Evolutionary conservation across 1,140 invertebrate species (phyloP), one percentile per base, ranked within the genome.

Genomic region (Contarinia nasturtii): DNA sequence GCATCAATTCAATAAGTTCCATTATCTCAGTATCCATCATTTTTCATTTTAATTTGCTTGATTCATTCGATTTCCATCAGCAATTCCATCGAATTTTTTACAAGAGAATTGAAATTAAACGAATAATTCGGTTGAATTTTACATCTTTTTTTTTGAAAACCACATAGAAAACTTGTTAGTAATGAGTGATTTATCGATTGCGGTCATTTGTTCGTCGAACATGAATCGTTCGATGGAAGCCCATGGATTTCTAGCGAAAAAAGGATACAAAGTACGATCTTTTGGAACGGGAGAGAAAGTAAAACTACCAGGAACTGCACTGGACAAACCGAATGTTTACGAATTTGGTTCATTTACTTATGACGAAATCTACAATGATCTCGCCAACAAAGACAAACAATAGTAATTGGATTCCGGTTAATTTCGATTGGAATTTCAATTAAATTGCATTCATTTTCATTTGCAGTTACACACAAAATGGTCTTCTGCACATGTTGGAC

Each of bases 191-290:
- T 70, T 93, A 54, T 80, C 75, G 60, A 76, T 96, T 57, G 94
- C 94, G 11, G 90, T 99, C 42, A 87, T 95, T 52, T 98, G 95
- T 67, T 97, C 92, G 5, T 95, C 91, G 57, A 99, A 99, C 66
- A 97, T 98, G 87, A 99, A 98, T 61, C 73, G 95, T 50, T 96
- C 90, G 57, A 99, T 98, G 95, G 95, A 98, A 72, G 93, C 94
- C 12, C 95, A 99, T 74, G 86, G 86, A 46, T 93, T 94, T 67
- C 65, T 98, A 18, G 82, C 84, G 46, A 98, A 98, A 73, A 95
- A 95, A 61, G 94, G 94, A 2, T 98, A 93, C 57, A 81, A 81
- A 57, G 93, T 99, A 1, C 74, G 86, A 59, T 98, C 93, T 1
- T 99, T 89, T 72, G 96, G 96, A 8, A 96, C 93, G 38, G 96